These are phyloP conservation scores for Malurus splendens DNA, from an alignment of 2,797 vertebrate species.

Conservation along the genomic window DNA sequence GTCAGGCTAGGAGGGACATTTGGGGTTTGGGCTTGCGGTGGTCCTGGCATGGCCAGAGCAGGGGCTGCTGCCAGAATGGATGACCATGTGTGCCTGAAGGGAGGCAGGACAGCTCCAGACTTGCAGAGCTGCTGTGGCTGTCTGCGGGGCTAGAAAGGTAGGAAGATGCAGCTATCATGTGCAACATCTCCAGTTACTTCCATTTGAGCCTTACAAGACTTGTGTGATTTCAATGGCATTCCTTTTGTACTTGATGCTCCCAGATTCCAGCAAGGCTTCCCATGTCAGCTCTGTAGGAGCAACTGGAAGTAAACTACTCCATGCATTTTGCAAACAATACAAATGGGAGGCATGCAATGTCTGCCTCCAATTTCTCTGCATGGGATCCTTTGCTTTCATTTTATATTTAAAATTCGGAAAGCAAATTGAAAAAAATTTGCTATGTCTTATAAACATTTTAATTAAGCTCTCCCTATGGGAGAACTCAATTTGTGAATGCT, in stretches of 20 bases:
- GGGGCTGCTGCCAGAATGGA: background rate
- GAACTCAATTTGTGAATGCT: background rate
- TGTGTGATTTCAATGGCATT: background rate
- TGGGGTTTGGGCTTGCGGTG: fast-evolving
- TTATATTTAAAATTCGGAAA: background rate
- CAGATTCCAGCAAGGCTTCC: background rate
- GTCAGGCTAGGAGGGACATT: fast-evolving
- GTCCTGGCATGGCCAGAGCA: background rate
- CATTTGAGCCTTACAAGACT: background rate
- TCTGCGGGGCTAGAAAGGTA: fast-evolving
- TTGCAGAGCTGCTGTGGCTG: background rate
- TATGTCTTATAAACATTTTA: background rate
- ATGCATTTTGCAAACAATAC: background rate
- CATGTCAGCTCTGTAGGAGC: background rate
- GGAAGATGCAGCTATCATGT: background rate
- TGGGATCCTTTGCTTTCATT: background rate
- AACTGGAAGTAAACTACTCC: background rate
- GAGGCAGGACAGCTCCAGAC: background rate
- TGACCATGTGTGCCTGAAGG: fast-evolving
- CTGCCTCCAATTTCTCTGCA: background rate
- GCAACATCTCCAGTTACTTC: background rate
- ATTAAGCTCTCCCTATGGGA: background rate
- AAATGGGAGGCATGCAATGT: background rate
- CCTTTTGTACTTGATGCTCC: background rate
- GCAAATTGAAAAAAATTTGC: background rate